Percentiles rank a stretch among this genome's conserved stretches.
phyloP scores from a whole-genome alignment of 2,888 invertebrate genomes.

The Sipha maydis region DNA sequence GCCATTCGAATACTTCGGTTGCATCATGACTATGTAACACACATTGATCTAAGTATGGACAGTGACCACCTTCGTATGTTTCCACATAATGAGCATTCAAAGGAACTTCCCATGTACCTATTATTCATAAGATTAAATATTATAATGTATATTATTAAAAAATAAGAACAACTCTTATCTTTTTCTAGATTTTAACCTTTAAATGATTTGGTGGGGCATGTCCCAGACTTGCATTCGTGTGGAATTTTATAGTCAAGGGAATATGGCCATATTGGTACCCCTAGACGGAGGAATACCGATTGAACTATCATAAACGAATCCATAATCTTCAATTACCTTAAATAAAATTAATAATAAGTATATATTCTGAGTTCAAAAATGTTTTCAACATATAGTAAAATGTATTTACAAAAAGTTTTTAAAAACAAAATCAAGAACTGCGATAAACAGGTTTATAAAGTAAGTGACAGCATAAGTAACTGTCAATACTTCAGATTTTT shows the following conservation, averaged over 20 bases:
- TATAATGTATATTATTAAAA: not conserved
- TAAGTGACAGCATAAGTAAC: not conserved
- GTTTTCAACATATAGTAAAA: not conserved
- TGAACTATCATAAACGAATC: slow-evolving; percentile 92
- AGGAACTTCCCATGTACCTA: slow-evolving; percentile 92
- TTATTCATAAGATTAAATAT: not conserved
- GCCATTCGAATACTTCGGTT: slow-evolving; percentile 84
- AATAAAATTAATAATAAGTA: slow-evolving; percentile 2
- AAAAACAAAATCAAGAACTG: not conserved
- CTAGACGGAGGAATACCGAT: slow-evolving; percentile 84
- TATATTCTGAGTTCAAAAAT: not conserved
- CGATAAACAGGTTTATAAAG: not conserved
- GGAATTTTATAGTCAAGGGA: slow-evolving; percentile 93
- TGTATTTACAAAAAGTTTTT: not conserved
- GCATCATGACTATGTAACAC: slow-evolving; percentile 88
- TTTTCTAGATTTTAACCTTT: slow-evolving; percentile 72
- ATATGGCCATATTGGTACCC: slow-evolving; percentile 92
- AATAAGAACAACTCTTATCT: not conserved
- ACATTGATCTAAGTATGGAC: slow-evolving; percentile 91
- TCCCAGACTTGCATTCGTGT: slow-evolving; percentile 91
- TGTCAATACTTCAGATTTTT: not conserved
- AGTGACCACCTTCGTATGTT: slow-evolving; percentile 89
- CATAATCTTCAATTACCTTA: slow-evolving; percentile 90
- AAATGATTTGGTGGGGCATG: slow-evolving; percentile 90
- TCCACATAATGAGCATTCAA: slow-evolving; percentile 90